Evolutionary conservation across 2,888 invertebrate species (phyloP).

Genomic region (Litoditis marina): DNA sequence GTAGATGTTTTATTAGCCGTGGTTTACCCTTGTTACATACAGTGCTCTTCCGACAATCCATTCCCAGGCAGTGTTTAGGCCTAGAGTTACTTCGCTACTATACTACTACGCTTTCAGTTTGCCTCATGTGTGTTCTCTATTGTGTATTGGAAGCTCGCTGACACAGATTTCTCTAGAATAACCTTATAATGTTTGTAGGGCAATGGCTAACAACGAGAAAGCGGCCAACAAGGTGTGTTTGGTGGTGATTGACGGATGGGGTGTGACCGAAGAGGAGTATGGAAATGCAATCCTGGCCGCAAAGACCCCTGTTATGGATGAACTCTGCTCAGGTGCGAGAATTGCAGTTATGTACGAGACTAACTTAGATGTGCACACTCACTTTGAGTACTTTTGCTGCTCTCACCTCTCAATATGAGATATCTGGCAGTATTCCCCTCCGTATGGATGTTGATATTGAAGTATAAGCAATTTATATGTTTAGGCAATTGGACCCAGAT

Average conservation of each 20-base stretch:
- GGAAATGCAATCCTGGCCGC: constrained; percentile 64
- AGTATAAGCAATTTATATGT: background rate
- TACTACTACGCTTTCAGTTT: too few relatives aligned
- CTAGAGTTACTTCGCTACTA: too few relatives aligned
- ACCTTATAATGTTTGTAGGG: too few relatives aligned
- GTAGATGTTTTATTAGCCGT: too few relatives aligned
- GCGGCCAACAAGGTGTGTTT: constrained; percentile 61
- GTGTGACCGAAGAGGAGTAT: constrained; percentile 61
- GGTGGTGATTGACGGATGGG: constrained; percentile 65
- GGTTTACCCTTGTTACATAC: too few relatives aligned
- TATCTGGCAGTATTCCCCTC: background rate
- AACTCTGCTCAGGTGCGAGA: constrained; percentile 53
- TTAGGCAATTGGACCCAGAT: constrained; percentile 58
- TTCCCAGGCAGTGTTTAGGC: too few relatives aligned
- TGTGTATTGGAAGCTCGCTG: too few relatives aligned
- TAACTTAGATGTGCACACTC: background rate
- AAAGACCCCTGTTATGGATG: constrained; percentile 64
- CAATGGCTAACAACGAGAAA: constrained; percentile 15
- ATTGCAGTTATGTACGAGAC: background rate
- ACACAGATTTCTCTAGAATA: too few relatives aligned
- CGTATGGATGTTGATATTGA: background rate
- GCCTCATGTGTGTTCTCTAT: too few relatives aligned
- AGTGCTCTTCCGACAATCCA: too few relatives aligned
- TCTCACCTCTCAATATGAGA: background rate
- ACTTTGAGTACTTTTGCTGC: background rate